Percentiles rank a stretch among this genome's conserved stretches.
These are phyloP conservation scores for Halichondria panicea DNA, from an alignment of 37 sponge, comb jelly and placozoan species.

Conservation along the genomic window DNA sequence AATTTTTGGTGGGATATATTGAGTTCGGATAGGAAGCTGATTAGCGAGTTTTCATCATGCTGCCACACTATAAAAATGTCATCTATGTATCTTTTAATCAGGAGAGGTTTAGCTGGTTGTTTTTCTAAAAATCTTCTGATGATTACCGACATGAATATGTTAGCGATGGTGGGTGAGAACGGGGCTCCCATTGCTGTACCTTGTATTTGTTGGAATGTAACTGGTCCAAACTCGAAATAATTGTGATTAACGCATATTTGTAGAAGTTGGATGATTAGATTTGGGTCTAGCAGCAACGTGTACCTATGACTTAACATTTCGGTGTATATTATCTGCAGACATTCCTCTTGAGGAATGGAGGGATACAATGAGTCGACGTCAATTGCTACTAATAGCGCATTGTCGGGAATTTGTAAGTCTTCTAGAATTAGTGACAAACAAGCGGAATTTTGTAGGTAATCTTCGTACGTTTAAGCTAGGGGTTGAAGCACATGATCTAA, in stretches of 20 bases:
- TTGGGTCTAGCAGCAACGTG: conserved; percentile 13
- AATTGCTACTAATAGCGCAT: conserved; percentile 18
- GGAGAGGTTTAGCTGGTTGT: conserved; percentile 15
- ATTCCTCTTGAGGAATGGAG: conserved; percentile 31
- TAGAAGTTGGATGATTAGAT: conserved; percentile 26
- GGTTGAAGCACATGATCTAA: conserved; percentile 41
- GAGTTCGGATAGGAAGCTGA: neutral
- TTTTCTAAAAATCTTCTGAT: conserved; percentile 1
- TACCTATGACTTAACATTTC: conserved; percentile 11
- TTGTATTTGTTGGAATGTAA: conserved; percentile 13
- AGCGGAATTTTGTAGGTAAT: conserved; percentile 33
- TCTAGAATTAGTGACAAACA: neutral
- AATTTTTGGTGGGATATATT: conserved; percentile 20
- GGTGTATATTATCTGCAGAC: conserved; percentile 8
- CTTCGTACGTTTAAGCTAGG: conserved; percentile 25
- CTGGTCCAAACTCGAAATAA: conserved; percentile 18
- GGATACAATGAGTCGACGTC: conserved; percentile 38
- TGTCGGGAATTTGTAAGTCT: conserved; percentile 9
- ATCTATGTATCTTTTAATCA: conserved; percentile 35
- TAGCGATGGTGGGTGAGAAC: conserved; percentile 39
- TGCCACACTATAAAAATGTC: conserved; percentile 53
- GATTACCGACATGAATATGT: conserved; percentile 24
- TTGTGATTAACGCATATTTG: conserved; percentile 24
- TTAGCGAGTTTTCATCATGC: neutral
- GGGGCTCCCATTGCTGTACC: conserved; percentile 58